These are phyloP conservation scores for Calonectris borealis DNA, from an alignment of 2,113 vertebrate genomes.

Conservation along the genomic window DNA sequence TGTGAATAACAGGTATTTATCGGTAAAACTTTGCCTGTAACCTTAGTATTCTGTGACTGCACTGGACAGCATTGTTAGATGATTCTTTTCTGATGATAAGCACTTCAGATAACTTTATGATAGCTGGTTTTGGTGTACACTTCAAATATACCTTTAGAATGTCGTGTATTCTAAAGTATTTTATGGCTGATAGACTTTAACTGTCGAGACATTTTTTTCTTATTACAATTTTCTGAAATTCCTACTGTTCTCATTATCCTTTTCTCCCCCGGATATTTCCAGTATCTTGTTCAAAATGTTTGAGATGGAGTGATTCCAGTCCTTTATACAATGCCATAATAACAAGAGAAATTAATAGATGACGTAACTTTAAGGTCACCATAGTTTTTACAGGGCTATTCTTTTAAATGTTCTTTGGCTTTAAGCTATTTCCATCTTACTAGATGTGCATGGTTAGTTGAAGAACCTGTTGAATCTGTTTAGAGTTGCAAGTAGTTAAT, in stretches of 20 bases:
- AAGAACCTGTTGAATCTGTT: constrained; percentile 3
- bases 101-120: background rate
- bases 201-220: background rate
- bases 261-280: background rate
- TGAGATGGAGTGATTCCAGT: background rate
- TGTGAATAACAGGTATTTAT: background rate
- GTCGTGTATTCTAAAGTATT: background rate
- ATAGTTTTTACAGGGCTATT: background rate
- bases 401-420: background rate
- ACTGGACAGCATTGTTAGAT: background rate
- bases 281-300: background rate
- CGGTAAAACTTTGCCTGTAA: background rate
- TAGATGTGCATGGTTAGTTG: background rate
- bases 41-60: background rate
- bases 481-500: background rate
- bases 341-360: background rate
- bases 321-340: background rate
- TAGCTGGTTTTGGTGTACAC: background rate
- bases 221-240: background rate
- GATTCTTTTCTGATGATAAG: background rate
- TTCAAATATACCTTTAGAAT: background rate
- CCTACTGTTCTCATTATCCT: background rate
- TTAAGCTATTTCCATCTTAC: background rate
- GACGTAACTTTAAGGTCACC: background rate
- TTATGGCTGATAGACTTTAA: background rate